Evolutionary conservation across 2,888 invertebrate species (phyloP).

Genomic region (Drosophila ochracea): DNA sequence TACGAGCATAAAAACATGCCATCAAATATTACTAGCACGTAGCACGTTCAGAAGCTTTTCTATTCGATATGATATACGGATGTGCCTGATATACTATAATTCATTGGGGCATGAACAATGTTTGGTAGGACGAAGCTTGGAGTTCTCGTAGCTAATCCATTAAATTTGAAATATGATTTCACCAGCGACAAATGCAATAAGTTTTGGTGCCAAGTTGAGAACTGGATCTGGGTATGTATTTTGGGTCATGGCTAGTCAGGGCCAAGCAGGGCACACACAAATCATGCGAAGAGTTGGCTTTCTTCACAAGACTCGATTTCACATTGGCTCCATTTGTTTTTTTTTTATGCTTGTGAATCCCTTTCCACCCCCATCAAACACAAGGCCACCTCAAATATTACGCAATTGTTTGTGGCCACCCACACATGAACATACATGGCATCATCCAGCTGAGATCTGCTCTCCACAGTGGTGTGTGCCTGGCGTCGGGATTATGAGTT

Average conservation of each 20-base stretch:
- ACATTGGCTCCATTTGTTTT: slow-evolving; percentile 34
- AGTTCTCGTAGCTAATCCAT: slow-evolving; percentile 59
- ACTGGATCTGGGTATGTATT: neutral
- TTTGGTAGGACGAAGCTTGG: slow-evolving; percentile 29
- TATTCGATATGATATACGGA: slow-evolving; percentile 22
- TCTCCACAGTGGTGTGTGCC: slow-evolving; percentile 39
- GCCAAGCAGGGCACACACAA: slow-evolving; percentile 20
- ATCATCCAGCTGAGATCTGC: slow-evolving; percentile 23
- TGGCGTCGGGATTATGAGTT: slow-evolving; percentile 45
- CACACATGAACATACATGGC: slow-evolving; percentile 18
- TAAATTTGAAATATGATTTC: slow-evolving; percentile 68
- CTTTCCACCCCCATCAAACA: neutral
- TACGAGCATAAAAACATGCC: slow-evolving; percentile 4
- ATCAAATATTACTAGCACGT: slow-evolving; percentile 23
- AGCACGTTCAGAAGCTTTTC: slow-evolving; percentile 21
- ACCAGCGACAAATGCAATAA: slow-evolving; percentile 43
- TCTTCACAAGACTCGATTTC: slow-evolving; percentile 30
- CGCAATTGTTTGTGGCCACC: slow-evolving; percentile 64
- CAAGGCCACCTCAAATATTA: slow-evolving; percentile 32
- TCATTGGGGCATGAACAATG: slow-evolving; percentile 46
- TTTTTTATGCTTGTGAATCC: slow-evolving; percentile 7
- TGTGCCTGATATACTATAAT: slow-evolving; percentile 41
- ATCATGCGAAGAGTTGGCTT: slow-evolving; percentile 35
- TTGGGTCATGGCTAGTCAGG: slow-evolving; percentile 5
- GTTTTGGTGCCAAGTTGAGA: slow-evolving; percentile 36